Evolutionary conservation across 2,113 vertebrate genomes (phyloP), one percentile per base, ranked within the genome.

Genomic region (Grammomys surdaster): DNA sequence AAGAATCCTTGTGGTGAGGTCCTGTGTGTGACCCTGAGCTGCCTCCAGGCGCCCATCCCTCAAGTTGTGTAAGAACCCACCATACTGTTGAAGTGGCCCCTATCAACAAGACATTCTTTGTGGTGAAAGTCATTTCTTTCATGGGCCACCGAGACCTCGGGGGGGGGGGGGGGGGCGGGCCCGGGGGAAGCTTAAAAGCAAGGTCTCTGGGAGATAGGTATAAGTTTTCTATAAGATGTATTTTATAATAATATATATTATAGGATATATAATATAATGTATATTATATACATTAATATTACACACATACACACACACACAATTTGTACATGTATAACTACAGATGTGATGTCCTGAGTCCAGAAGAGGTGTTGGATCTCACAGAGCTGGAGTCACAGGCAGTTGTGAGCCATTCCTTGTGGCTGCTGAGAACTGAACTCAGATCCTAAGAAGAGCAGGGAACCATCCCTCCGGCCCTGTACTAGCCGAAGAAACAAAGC

Each of bases 1-100:
- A 76, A 1, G 1, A 5, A 4, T 1, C 16, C 28, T 7, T 8
- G 1, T 4, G 1, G 4, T 1, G 7, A 5, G 31, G 8, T 5
- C n/a, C 22, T 19, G 16, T 10, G 9, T 2, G 4, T 31, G 14
- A 16, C 10, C n/a, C 70, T 1, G 1, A 0, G 1, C 20, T 19
- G 16, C 46, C 58, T 43, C 12, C 2, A 0, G 24, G 54, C 28
- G n/a, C 11, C 4, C 3, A 33, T n/a, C n/a, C 33, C 85, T 51
- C 2, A 1, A 0, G 1, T 46, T 0, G 6, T 24, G 14, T 76
- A 56, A 48, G 77, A 46, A 3, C 13, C 12, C 85, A 43, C 6
- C 0, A 0, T 2, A 22, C 33, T 14, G 43, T 16, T 58, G 56
- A 43, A 60, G n/a, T 60, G n/a, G 75, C 12, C 12, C 54, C 48